A percentile compares a stretch with the other conserved stretches of the same genome.
Evolutionary conservation across 2,113 vertebrate species (phyloP).

Genomic region (Scolopax mira): DNA sequence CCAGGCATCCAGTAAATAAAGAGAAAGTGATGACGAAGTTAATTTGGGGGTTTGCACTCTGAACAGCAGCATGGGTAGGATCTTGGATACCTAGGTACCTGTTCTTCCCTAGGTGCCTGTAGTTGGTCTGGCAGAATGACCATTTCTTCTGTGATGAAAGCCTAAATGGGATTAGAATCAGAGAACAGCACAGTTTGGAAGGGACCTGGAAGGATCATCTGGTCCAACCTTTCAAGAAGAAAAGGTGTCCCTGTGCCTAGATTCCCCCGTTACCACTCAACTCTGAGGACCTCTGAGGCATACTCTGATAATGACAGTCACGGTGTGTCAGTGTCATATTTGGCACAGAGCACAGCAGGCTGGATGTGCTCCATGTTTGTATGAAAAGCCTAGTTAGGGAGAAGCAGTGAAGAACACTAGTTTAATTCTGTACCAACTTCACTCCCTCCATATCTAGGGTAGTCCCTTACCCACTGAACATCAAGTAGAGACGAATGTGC

Average conservation of each 20-base stretch:
- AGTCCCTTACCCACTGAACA: not conserved
- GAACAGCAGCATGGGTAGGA: not conserved
- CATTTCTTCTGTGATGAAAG: not conserved
- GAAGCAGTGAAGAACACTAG: not conserved
- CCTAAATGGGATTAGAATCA: not conserved
- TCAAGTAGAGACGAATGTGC: fast-evolving
- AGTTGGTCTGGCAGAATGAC: not conserved
- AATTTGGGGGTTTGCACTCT: not conserved
- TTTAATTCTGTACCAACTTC: not conserved
- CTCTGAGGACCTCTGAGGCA: not conserved
- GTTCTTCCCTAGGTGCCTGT: not conserved
- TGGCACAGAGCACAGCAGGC: not conserved
- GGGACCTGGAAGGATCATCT: not conserved
- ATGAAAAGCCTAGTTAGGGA: not conserved
- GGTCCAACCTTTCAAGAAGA: not conserved
- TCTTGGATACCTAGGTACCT: not conserved
- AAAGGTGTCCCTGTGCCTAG: not conserved
- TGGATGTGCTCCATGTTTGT: not conserved
- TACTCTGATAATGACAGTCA: not conserved
- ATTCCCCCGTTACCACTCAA: not conserved
- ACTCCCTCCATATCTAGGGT: not conserved
- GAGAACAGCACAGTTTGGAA: not conserved
- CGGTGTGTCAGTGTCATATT: not conserved
- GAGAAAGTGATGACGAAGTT: not conserved
- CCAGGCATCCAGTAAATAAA: not conserved